Evolutionary conservation across 2,113 vertebrate species (phyloP).

Genomic region (Epinephelus cyanopodus): DNA sequence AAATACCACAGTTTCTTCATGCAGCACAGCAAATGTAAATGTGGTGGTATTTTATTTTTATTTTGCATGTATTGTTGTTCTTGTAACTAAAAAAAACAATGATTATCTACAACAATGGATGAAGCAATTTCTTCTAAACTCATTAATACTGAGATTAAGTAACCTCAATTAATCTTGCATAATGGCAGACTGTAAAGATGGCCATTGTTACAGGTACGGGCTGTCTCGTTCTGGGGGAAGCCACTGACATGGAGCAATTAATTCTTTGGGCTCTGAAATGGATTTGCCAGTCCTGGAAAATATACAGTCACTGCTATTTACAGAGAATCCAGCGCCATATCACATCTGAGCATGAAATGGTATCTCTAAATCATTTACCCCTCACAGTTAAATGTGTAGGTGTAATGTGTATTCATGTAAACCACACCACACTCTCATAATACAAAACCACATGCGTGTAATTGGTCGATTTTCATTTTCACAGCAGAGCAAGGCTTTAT

Average conservation of each 20-base stretch:
- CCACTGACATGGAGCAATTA: neutral
- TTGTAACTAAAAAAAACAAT: conserved; percentile 19
- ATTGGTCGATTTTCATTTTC: conserved; percentile 35
- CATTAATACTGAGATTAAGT: conserved; percentile 58
- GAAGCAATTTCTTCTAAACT: conserved; percentile 24
- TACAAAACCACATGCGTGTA: conserved; percentile 26
- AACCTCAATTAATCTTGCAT: conserved; percentile 56
- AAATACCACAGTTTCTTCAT: neutral
- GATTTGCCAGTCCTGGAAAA: conserved; percentile 44
- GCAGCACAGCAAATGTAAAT: neutral
- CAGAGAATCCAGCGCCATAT: conserved; percentile 14
- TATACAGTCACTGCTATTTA: conserved; percentile 31
- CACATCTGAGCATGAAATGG: conserved; percentile 28
- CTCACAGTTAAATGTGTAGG: conserved; percentile 8
- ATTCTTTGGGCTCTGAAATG: conserved; percentile 51
- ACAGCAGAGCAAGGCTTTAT: conserved; percentile 23
- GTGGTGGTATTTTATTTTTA: conserved; percentile 19
- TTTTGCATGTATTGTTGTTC: conserved; percentile 40
- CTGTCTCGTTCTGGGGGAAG: conserved; percentile 27
- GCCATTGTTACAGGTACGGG: conserved; percentile 45
- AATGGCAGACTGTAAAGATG: conserved; percentile 42
- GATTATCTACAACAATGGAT: conserved; percentile 14
- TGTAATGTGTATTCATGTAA: conserved; percentile 42
- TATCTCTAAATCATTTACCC: conserved; percentile 44
- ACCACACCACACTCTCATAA: neutral